phyloP scores from a whole-genome alignment of 2,888 invertebrate genomes.

The Coelopa pilipes region DNA sequence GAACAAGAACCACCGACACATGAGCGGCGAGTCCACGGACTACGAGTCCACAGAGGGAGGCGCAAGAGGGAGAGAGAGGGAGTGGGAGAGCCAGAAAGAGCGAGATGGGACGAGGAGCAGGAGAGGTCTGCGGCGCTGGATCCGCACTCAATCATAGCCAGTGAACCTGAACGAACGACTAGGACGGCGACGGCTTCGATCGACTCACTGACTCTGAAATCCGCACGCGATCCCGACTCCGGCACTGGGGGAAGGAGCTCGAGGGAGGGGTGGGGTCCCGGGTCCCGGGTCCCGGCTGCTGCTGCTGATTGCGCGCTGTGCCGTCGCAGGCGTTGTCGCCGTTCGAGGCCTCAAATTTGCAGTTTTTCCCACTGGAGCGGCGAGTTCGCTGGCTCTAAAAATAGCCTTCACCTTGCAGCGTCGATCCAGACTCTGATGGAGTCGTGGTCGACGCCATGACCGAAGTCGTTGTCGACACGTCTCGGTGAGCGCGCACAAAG shows the following conservation, averaged over 20 bases:
- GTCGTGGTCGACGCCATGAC: background rate
- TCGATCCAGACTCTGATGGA: background rate
- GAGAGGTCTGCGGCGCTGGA: background rate
- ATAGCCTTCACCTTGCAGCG: conserved; percentile 43
- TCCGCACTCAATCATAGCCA: conserved; percentile 42
- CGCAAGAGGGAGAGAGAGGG: background rate
- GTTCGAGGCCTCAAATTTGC: conserved; percentile 2
- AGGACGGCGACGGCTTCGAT: background rate
- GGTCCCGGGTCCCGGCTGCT: background rate
- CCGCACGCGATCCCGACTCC: conserved; percentile 9
- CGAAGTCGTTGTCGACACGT: conserved; percentile 31
- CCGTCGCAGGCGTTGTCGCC: background rate
- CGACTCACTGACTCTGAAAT: conserved; percentile 20
- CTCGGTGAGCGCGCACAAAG: conserved; percentile 36
- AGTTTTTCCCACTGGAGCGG: background rate
- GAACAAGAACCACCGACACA: conserved; percentile 6
- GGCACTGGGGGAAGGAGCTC: background rate
- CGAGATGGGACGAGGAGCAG: background rate
- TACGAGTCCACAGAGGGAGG: background rate
- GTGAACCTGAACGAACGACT: conserved; percentile 39
- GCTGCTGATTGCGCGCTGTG: background rate
- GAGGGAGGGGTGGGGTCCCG: background rate
- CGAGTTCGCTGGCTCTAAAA: conserved; percentile 30
- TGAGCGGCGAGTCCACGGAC: background rate
- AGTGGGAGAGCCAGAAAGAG: too few relatives aligned